These are phyloP conservation scores for Etia nguti DNA, from an alignment of 2,113 vertebrate genomes.

Conservation along the genomic window DNA sequence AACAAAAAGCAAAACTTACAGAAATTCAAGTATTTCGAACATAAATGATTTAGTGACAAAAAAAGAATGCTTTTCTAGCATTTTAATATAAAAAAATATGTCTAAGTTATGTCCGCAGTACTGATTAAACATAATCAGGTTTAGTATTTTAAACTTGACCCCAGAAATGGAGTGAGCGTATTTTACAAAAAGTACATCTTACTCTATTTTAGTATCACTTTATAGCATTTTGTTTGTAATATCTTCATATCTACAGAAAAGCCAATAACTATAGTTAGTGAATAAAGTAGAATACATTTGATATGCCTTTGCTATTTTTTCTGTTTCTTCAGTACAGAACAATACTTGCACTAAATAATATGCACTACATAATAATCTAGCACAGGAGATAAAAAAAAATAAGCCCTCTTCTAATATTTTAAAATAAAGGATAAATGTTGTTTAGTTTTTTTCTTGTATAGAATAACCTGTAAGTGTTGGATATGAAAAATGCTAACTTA, in stretches of 20 bases:
- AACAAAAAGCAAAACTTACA: neutral
- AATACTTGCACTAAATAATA: neutral
- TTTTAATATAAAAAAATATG: neutral
- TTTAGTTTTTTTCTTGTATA: neutral
- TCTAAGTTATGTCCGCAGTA: neutral
- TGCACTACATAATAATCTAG: neutral
- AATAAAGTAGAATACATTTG: neutral
- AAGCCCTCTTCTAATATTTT: neutral
- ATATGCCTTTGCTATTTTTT: neutral
- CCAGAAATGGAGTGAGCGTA: neutral
- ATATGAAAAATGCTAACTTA: neutral
- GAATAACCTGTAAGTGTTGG: neutral
- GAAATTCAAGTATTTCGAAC: neutral
- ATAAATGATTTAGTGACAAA: neutral
- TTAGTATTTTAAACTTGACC: neutral
- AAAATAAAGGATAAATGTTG: neutral
- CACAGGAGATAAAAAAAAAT: neutral
- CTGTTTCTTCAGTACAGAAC: neutral
- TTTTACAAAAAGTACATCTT: neutral
- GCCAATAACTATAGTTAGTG: neutral
- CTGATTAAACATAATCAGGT: neutral
- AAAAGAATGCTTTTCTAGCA: neutral
- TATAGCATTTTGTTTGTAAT: neutral
- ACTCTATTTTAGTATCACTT: neutral
- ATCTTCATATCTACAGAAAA: neutral